Evolutionary conservation across 2,888 invertebrate genomes (phyloP).

Genomic region (Lasioglossum villosulum): DNA sequence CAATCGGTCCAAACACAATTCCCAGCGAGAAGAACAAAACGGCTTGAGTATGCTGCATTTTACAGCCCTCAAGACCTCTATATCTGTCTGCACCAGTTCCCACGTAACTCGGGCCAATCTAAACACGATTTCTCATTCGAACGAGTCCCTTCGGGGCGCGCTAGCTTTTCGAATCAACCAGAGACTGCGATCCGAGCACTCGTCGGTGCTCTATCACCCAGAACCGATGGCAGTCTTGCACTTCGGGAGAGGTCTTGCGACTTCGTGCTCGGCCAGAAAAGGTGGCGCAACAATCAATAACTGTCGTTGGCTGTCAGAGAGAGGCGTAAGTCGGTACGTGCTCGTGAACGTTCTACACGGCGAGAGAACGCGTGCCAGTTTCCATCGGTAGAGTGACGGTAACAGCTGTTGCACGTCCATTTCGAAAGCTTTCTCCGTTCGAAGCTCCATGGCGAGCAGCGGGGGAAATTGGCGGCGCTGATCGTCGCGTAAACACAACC

Average conservation of each 20-base stretch:
- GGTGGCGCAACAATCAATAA: conserved; percentile 68
- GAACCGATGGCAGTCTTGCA: neutral
- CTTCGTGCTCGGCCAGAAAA: conserved; percentile 48
- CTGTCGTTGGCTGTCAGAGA: conserved; percentile 66
- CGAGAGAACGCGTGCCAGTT: conserved; percentile 72
- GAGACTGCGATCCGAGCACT: neutral
- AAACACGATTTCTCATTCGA: neutral
- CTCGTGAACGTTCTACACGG: conserved; percentile 63
- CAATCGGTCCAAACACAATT: neutral
- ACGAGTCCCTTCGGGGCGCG: neutral
- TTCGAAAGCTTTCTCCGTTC: conserved; percentile 70
- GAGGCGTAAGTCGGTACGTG: conserved; percentile 73
- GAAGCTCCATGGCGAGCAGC: conserved; percentile 42
- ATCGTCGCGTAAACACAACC: conserved; percentile 73
- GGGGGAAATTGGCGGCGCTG: conserved; percentile 69
- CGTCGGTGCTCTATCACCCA: neutral
- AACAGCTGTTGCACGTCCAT: conserved; percentile 80
- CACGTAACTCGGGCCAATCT: neutral
- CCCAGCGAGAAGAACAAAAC: neutral
- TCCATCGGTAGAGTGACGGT: conserved; percentile 75
- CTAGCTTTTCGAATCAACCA: no score
- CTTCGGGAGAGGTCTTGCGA: neutral
- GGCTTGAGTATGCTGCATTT: neutral
- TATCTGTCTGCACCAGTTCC: neutral
- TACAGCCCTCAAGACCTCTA: neutral